Conservation (phyloP, 2,113 vertebrate species). For the Petroica traversi region DNA sequence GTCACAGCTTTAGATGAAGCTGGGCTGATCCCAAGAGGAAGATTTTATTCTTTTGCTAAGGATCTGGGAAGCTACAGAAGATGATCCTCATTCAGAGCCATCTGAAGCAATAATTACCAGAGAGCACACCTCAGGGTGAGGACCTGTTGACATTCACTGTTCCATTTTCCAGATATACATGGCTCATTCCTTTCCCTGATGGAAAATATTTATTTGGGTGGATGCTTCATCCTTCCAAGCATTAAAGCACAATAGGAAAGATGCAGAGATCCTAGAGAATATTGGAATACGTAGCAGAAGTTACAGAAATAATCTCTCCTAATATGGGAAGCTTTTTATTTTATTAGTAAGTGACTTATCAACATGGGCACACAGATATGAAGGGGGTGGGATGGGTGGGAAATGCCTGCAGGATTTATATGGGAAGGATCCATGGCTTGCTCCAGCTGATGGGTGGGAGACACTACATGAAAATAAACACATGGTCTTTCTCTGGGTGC, state of each 20-base stretch:
- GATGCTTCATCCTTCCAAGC: background rate
- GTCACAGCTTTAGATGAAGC: background rate
- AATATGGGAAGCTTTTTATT: background rate
- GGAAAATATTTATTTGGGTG: background rate
- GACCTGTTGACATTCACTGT: background rate
- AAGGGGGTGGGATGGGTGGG: background rate
- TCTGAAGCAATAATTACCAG: background rate
- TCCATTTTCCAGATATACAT: background rate
- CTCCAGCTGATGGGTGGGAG: constrained; percentile 7
- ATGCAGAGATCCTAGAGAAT: background rate
- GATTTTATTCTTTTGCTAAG: background rate
- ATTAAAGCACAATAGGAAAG: background rate
- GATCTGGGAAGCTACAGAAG: background rate
- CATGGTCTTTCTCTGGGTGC: background rate
- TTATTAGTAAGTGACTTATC: background rate
- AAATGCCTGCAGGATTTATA: background rate
- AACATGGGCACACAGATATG: background rate
- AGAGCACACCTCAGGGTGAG: background rate
- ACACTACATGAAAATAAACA: background rate
- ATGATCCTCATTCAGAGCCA: background rate
- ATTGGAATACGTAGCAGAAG: background rate
- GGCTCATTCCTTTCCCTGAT: background rate
- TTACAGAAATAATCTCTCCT: background rate
- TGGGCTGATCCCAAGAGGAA: background rate
- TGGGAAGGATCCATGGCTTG: background rate